Evolutionary conservation across 2,888 invertebrate species (phyloP).

Genomic region (Scotopteryx bipunctaria): DNA sequence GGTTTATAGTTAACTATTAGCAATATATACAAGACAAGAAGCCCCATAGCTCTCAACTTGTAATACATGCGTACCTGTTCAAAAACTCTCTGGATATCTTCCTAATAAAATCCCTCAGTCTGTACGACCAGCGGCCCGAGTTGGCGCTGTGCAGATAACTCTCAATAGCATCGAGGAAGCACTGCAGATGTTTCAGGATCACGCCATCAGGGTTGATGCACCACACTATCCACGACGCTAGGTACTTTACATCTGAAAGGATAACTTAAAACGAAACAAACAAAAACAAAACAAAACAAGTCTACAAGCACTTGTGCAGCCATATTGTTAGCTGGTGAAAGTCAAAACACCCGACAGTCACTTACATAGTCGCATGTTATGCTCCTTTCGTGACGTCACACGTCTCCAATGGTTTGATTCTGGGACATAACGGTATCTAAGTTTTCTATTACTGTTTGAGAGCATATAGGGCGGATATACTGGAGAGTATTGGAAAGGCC

Average conservation of each 20-base stretch:
- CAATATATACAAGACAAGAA: too few relatives aligned
- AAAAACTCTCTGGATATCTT: constrained; percentile 87
- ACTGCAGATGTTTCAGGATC: constrained; percentile 88
- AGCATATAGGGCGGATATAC: too few relatives aligned
- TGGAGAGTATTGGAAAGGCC: too few relatives aligned
- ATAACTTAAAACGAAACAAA: background rate
- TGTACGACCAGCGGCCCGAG: constrained; percentile 89
- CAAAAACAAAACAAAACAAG: background rate
- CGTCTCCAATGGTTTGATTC: background rate
- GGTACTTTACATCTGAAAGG: constrained; percentile 67
- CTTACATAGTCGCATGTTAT: background rate
- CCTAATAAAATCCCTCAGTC: constrained; percentile 86
- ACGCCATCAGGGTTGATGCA: constrained; percentile 86
- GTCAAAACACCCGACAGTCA: background rate
- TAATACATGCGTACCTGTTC: too few relatives aligned
- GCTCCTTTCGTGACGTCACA: background rate
- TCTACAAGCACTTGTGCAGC: too few relatives aligned
- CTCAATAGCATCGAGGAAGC: constrained; percentile 91
- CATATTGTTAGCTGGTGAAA: background rate
- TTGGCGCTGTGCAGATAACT: constrained; percentile 96
- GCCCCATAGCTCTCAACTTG: too few relatives aligned
- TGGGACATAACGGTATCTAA: background rate
- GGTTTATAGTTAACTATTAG: too few relatives aligned
- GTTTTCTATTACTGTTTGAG: too few relatives aligned
- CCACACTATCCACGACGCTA: constrained; percentile 84